A percentile compares a stretch with the other conserved stretches of the same genome.
Evolutionary conservation across 2,888 invertebrate genomes (phyloP).

Genomic region (Anthophora plumipes): DNA sequence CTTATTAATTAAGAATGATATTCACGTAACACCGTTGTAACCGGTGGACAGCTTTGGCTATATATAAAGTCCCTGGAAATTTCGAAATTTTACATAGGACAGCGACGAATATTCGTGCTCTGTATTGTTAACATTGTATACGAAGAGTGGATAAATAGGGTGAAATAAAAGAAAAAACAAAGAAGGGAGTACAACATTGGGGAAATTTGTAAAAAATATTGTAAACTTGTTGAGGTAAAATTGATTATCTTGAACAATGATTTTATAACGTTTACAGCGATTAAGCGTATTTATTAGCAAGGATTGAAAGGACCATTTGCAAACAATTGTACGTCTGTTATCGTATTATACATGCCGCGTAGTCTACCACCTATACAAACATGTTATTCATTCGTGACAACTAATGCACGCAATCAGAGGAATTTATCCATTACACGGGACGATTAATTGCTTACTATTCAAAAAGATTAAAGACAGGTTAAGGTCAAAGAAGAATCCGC

Average conservation of each 20-base stretch:
- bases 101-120: neutral
- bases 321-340: slow-evolving; percentile 27
- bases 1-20: slow-evolving; percentile 23
- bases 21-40: neutral
- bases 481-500: slow-evolving; percentile 36
- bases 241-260: neutral
- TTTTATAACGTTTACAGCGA: neutral
- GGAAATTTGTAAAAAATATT: too few relatives aligned
- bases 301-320: slow-evolving; percentile 9
- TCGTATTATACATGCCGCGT: slow-evolving; percentile 21
- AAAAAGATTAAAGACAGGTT: slow-evolving; percentile 35
- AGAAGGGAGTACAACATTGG: too few relatives aligned
- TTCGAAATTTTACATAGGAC: neutral
- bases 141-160: neutral
- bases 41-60: neutral
- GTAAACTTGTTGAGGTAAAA: neutral
- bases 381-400: neutral
- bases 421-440: slow-evolving; percentile 54
- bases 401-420: slow-evolving; percentile 54
- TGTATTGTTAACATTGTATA: neutral
- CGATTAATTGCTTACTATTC: slow-evolving; percentile 62
- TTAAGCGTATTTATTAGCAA: slow-evolving; percentile 20
- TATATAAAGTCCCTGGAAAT: neutral
- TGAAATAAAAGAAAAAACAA: too few relatives aligned
- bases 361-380: slow-evolving; percentile 9